phyloP scores from a whole-genome alignment of 2,113 vertebrate species.

The Serinus canaria region DNA sequence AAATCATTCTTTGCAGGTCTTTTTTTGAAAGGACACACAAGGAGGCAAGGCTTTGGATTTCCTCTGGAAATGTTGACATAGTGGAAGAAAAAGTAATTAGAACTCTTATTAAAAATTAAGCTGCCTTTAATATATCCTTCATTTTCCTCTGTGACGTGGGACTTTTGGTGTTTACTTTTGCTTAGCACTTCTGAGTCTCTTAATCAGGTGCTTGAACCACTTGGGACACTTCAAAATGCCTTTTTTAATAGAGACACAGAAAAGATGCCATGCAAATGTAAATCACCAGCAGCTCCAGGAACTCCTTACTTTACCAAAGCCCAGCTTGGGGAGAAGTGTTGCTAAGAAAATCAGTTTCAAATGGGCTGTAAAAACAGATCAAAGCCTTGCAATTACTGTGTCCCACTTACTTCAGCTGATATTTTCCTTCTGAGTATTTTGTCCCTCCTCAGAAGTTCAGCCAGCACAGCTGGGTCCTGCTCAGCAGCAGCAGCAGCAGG shows the following conservation, averaged over 20 bases:
- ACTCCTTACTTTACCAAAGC: neutral
- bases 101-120: conserved; percentile 64
- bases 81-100: conserved; percentile 39
- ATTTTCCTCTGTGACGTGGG: conserved; percentile 36
- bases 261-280: neutral
- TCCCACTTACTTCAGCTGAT: neutral
- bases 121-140: conserved; percentile 49
- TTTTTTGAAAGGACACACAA: neutral
- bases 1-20: neutral
- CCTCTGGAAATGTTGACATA: conserved; percentile 16
- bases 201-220: conserved; percentile 43
- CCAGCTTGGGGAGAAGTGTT: neutral
- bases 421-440: neutral
- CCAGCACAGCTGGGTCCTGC: neutral
- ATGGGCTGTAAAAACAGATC: neutral
- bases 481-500: neutral
- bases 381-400: neutral
- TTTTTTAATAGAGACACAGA: neutral
- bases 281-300: conserved; percentile 8
- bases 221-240: neutral
- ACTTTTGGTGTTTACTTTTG: conserved; percentile 69
- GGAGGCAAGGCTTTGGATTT: neutral
- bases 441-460: neutral
- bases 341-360: neutral
- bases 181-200: conserved; percentile 32